A percentile compares a stretch with the other conserved stretches of the same genome.
phyloP scores from a whole-genome alignment of 92 coral and sea anemone species.

The Montipora capitata region DNA sequence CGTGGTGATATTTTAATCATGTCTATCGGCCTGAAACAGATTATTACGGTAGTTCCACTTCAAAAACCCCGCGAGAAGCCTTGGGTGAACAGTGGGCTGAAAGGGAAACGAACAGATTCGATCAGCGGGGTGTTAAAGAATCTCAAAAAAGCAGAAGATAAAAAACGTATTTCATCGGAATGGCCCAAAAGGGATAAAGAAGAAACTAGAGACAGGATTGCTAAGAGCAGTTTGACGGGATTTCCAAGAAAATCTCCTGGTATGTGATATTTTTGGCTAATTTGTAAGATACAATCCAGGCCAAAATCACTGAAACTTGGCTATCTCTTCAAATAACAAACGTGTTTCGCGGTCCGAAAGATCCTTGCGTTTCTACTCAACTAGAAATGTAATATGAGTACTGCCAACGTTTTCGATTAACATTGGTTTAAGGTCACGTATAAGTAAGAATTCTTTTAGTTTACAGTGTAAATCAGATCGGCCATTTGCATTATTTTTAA shows the following conservation, averaged over 20 bases:
- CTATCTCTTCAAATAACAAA: no score
- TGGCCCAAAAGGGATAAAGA: not conserved
- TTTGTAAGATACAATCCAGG: no score
- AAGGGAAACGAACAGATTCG: not conserved
- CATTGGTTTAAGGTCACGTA: no score
- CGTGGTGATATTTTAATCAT: not conserved
- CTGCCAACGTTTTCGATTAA: no score
- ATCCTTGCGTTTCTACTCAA: no score
- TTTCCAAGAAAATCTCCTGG: conserved; percentile 46
- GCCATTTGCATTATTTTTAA: no score
- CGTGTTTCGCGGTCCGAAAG: no score
- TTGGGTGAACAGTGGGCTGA: not conserved
- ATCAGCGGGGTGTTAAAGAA: conserved; percentile 13
- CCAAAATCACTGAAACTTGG: no score
- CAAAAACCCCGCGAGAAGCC: conserved; percentile 28
- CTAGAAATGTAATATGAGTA: no score
- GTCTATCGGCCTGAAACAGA: conserved; percentile 21
- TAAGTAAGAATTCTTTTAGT: no score
- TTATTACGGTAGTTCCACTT: conserved; percentile 36
- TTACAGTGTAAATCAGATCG: no score
- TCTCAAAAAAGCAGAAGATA: conserved; percentile 6
- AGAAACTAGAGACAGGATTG: not conserved
- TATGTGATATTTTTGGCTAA: not conserved
- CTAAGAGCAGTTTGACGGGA: conserved; percentile 1
- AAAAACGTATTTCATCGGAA: not conserved